A percentile compares a stretch with the other conserved stretches of the same genome.
Conservation (phyloP, 2,113 vertebrate species). For the Varanus komodoensis region DNA sequence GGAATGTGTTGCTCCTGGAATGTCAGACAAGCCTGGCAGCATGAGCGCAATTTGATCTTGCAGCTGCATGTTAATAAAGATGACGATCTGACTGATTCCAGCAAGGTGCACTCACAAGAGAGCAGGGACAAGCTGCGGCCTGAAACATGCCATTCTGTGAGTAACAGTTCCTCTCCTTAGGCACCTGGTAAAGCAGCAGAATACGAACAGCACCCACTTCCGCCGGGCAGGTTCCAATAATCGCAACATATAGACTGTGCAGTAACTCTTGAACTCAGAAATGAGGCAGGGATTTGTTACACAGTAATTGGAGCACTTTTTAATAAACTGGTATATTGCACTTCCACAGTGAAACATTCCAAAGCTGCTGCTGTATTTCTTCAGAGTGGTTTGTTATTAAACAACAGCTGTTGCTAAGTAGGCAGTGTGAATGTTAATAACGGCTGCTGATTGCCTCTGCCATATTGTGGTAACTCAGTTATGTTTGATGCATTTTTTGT, state of each 20-base stretch:
- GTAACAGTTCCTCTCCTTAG: conserved; percentile 53
- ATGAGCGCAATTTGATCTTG: no score
- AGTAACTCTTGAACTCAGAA: neutral
- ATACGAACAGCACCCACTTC: conserved; percentile 24
- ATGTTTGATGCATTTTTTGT: neutral
- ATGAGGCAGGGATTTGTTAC: conserved; percentile 22
- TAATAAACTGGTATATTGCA: conserved; percentile 8
- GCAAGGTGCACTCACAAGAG: no score
- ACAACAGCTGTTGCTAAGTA: conserved; percentile 7
- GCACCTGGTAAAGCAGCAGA: conserved; percentile 46
- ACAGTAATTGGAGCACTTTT: conserved; percentile 7
- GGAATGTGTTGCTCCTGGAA: neutral
- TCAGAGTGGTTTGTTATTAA: conserved; percentile 38
- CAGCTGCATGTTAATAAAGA: neutral
- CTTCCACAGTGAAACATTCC: conserved; percentile 19
- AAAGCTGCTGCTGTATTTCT: conserved; percentile 26
- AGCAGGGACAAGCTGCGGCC: neutral
- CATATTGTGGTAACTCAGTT: neutral
- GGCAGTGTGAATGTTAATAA: conserved; percentile 12
- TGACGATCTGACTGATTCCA: neutral
- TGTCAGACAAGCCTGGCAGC: neutral
- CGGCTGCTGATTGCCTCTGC: conserved; percentile 2
- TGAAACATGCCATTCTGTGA: conserved; percentile 53
- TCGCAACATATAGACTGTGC: neutral
- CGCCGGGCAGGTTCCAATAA: conserved; percentile 43